These are phyloP conservation scores for Aromia moschata DNA, from an alignment of 2,888 invertebrate genomes.

Conservation along the genomic window DNA sequence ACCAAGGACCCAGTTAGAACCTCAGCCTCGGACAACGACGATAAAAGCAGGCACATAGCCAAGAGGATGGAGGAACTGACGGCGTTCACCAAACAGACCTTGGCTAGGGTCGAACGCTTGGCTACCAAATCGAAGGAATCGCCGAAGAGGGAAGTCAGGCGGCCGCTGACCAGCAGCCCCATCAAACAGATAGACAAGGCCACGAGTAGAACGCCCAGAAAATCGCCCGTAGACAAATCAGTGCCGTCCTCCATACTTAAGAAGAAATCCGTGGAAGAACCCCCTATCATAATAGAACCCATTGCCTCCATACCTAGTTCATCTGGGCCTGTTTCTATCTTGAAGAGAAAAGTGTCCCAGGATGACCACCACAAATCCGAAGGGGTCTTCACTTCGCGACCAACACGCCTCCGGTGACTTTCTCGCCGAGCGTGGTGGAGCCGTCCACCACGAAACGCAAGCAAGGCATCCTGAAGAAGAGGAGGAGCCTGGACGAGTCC, in stretches of 20 bases:
- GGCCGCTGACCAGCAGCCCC: constrained; percentile 29
- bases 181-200: constrained; percentile 31
- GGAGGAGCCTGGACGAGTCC: constrained; percentile 83
- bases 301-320: constrained; percentile 33
- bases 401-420: constrained; percentile 78
- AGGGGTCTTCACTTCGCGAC: constrained; percentile 54
- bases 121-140: constrained; percentile 60
- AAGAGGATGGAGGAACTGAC: constrained; percentile 73
- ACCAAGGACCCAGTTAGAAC: constrained; percentile 5
- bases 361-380: constrained; percentile 61
- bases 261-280: constrained; percentile 68
- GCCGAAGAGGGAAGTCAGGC: constrained; percentile 41
- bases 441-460: constrained; percentile 70
- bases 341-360: constrained; percentile 67
- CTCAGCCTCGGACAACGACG: constrained; percentile 40
- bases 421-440: constrained; percentile 79
- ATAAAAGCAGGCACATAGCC: constrained; percentile 54
- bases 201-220: constrained; percentile 23
- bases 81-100: constrained; percentile 72
- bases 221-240: constrained; percentile 29
- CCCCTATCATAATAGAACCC: constrained; percentile 40
- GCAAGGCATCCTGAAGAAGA: constrained; percentile 85
- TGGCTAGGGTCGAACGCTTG: constrained; percentile 74
- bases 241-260: constrained; percentile 70
- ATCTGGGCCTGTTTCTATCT: constrained; percentile 66